Base-by-base conservation (phyloP, 1,140 invertebrate species). In the Agrypnia vestita region DNA sequence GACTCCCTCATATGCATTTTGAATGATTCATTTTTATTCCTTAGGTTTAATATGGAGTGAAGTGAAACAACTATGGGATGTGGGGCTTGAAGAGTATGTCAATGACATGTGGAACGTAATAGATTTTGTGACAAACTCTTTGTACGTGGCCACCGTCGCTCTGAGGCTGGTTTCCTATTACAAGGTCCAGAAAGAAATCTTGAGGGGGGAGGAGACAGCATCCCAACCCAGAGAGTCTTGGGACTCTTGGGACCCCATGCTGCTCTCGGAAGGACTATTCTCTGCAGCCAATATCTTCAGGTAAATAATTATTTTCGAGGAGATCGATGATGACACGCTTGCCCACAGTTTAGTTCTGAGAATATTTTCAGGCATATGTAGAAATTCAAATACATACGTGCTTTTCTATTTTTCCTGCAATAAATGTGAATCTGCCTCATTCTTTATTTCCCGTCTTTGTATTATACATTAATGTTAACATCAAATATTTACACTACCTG, bases 31-130 rank as follows among this genome's bases (percentile, higher is more conserved):
- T 74, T 69, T 77, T 84, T 44, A 83, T 64, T 84, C 87, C 84
- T 80, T 87, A 95, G 97, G 98, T 56, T 89, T 99, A 80, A 98
- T 99, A 85, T 99, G 98, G 98, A 97, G 97, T 82, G 98, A 99
- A 90, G 97, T 99, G 82, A 99, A 99, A 87, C 97, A 99, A 86
- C 90, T 99, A 25, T 99, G 98, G 97, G 97, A 99, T 88, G 96
- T 98, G 80, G 98, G 98, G 0, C 90, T 98, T 21, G 94, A 97
- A 84, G 97, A 99, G 86, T 99, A 99, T 86, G 93, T 97, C 47
- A 95, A 96, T 84, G 98, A 99, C 88, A 99, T 99, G 97, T 99
- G 98, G 98, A 99, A 99, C 88, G 97, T 99, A 67, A 96, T 99
- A 80, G 98, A 99, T 90, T 99, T 99, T 88, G 96, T 98, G 73